phyloP scores from a whole-genome alignment of 2,888 invertebrate species.

The Dichetophora obliterata region DNA sequence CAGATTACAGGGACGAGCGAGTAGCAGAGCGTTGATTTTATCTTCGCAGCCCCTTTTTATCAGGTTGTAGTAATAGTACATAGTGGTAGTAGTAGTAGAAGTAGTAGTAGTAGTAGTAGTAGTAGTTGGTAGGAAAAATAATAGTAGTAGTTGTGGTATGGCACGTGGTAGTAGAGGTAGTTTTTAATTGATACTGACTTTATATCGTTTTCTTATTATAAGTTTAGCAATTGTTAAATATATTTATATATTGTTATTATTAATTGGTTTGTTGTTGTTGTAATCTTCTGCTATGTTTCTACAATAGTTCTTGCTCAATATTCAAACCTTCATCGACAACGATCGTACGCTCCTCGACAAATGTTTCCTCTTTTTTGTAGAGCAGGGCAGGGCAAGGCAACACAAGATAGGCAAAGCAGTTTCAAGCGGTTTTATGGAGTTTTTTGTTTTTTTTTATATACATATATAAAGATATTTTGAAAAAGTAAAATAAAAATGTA shows the following conservation, averaged over 20 bases:
- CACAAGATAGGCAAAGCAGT: constrained; percentile 53
- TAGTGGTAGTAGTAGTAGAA: constrained; percentile 37
- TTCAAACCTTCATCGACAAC: constrained; percentile 69
- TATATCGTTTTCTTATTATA: neutral
- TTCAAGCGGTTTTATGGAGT: constrained; percentile 54
- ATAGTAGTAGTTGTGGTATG: constrained; percentile 23
- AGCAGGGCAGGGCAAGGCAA: constrained; percentile 34
- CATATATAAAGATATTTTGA: neutral
- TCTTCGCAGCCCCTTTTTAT: neutral
- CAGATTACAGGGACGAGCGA: constrained; percentile 56
- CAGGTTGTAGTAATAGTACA: constrained; percentile 12
- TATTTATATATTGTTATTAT: constrained; percentile 6
- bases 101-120: constrained; percentile 32
- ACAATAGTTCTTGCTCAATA: constrained; percentile 64
- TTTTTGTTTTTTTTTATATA: neutral
- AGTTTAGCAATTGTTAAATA: constrained; percentile 23
- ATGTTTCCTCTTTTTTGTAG: constrained; percentile 64
- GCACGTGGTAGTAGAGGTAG: neutral
- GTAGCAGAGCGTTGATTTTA: constrained; percentile 40
- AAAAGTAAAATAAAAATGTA: constrained; percentile 34
- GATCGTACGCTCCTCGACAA: constrained; percentile 68
- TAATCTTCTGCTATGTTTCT: constrained; percentile 48
- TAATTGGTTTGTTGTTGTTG: constrained; percentile 37
- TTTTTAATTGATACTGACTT: constrained; percentile 10
- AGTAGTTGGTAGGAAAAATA: constrained; percentile 31